phyloP scores from a whole-genome alignment of 2,113 vertebrate species.

The Bubo blakistoni region DNA sequence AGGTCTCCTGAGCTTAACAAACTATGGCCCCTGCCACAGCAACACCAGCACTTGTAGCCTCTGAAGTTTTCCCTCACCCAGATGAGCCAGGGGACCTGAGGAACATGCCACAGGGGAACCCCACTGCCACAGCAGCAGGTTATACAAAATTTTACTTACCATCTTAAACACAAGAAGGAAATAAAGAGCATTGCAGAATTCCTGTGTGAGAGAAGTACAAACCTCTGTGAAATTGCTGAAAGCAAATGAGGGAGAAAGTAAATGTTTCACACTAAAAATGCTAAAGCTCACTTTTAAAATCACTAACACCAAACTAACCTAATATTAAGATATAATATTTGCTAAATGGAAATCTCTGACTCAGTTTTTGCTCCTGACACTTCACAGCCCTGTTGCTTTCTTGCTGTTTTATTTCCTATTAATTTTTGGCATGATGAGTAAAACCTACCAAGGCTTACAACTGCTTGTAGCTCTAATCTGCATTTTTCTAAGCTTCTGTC shows the following conservation, averaged over 20 bases:
- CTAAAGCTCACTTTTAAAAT: neutral
- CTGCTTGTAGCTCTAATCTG: rapidly evolving
- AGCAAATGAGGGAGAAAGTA: neutral
- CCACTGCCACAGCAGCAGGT: neutral
- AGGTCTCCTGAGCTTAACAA: neutral
- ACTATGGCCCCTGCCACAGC: neutral
- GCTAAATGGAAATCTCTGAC: neutral
- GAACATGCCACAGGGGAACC: rapidly evolving
- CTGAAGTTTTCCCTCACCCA: neutral
- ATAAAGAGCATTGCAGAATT: neutral
- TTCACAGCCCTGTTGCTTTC: neutral
- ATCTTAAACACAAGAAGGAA: neutral
- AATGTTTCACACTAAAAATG: neutral
- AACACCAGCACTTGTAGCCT: rapidly evolving
- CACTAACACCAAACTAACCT: neutral
- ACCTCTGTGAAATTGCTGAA: neutral
- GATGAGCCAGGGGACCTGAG: neutral
- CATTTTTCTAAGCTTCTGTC: neutral
- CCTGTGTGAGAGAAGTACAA: neutral
- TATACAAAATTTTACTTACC: neutral
- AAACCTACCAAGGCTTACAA: neutral
- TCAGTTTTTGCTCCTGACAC: neutral
- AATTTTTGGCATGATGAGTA: neutral
- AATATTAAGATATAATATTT: neutral
- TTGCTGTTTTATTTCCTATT: neutral